Conservation (phyloP, 2,113 vertebrate genomes). For the Corvus cornix region DNA sequence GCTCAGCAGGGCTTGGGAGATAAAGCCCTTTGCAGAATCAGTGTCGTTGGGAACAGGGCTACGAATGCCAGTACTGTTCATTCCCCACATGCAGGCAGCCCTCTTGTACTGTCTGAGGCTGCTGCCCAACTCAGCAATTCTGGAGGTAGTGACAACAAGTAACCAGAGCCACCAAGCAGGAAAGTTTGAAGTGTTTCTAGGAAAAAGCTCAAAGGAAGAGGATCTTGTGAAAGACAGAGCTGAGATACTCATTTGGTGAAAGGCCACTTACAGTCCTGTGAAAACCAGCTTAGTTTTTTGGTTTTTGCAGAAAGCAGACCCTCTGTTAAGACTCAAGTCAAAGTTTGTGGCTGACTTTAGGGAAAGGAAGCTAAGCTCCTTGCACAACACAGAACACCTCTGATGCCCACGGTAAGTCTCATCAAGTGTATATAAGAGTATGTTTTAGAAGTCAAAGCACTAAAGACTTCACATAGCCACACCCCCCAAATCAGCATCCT, state of each 20-base stretch:
- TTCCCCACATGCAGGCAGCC: not conserved
- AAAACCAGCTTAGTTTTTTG: not conserved
- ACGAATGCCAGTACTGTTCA: not conserved
- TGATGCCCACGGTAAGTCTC: not conserved
- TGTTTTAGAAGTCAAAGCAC: not conserved
- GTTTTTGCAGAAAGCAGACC: not conserved
- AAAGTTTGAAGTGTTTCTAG: not conserved
- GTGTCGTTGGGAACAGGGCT: not conserved
- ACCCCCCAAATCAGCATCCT: not conserved
- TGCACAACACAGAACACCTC: not conserved
- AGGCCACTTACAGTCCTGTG: not conserved
- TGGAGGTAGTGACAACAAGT: not conserved
- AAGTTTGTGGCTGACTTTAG: not conserved
- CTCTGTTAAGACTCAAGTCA: not conserved
- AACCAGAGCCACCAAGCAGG: not conserved
- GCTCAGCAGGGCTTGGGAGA: not conserved
- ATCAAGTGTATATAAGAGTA: accelerated
- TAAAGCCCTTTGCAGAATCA: not conserved
- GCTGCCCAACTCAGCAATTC: not conserved
- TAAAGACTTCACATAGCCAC: not conserved
- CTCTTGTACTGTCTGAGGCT: not conserved
- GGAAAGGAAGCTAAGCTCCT: not conserved
- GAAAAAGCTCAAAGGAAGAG: not conserved
- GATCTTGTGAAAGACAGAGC: not conserved
- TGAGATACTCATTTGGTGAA: not conserved